Evolutionary conservation across 2,888 invertebrate genomes (phyloP).

Genomic region (Euproctis similis): DNA sequence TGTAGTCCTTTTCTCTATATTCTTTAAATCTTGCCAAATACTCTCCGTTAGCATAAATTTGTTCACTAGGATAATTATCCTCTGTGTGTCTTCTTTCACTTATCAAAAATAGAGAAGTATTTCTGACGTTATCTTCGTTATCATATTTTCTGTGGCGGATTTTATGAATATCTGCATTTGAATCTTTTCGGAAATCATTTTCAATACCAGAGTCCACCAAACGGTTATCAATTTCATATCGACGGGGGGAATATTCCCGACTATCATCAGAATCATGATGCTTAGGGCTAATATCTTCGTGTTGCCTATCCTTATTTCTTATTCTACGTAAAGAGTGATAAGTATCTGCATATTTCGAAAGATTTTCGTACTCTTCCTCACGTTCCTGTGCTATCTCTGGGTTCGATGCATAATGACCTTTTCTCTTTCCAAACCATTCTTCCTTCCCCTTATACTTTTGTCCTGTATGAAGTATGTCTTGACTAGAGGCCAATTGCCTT

Average conservation of each 20-base stretch:
- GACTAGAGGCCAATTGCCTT: conserved; percentile 66
- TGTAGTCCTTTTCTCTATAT: conserved; percentile 46
- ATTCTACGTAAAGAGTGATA: conserved; percentile 79
- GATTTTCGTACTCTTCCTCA: conserved; percentile 65
- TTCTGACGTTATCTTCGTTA: conserved; percentile 82
- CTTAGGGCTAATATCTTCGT: conserved; percentile 50
- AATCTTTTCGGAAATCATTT: conserved; percentile 85
- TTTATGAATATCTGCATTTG: conserved; percentile 72
- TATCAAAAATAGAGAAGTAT: conserved; percentile 81
- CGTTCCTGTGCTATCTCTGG: conserved; percentile 76
- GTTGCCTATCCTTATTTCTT: conserved; percentile 67
- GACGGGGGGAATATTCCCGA: conserved; percentile 62
- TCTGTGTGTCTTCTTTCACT: conserved; percentile 85
- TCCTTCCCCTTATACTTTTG: conserved; percentile 66
- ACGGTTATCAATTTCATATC: conserved; percentile 75
- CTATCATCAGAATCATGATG: conserved; percentile 70
- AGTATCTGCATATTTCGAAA: conserved; percentile 58
- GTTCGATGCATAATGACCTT: conserved; percentile 77
- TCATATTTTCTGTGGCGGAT: conserved; percentile 60
- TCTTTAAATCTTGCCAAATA: conserved; percentile 56
- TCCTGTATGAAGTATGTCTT: conserved; percentile 57
- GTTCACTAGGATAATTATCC: conserved; percentile 71
- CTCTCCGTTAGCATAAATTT: conserved; percentile 62
- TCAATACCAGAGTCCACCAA: conserved; percentile 88
- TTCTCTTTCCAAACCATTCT: conserved; percentile 59